Conservation (phyloP, 2,113 vertebrate genomes). For the Eidolon helvum region DNA sequence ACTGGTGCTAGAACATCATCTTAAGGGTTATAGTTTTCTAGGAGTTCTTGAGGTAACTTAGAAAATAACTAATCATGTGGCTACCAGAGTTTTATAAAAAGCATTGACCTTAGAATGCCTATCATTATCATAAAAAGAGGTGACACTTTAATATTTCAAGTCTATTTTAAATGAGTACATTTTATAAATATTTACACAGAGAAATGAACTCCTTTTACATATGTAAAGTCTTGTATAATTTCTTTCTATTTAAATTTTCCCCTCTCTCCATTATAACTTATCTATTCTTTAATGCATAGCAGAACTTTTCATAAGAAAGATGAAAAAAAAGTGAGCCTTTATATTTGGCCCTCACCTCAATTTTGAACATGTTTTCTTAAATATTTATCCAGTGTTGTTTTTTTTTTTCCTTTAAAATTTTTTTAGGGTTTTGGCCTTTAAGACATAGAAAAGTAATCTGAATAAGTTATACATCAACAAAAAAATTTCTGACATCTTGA, state of each 20-base stretch:
- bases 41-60: not conserved
- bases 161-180: not conserved
- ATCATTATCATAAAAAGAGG: not conserved
- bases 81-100: not conserved
- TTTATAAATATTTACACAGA: not conserved
- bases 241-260: not conserved
- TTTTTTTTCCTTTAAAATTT: not conserved
- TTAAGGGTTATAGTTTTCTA: not conserved
- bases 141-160: fast-evolving
- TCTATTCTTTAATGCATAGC: not conserved
- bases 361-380: not conserved
- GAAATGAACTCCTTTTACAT: not conserved
- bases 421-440: not conserved
- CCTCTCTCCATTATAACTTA: not conserved
- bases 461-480: not conserved
- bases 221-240: not conserved
- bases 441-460: not conserved
- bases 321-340: too few relatives aligned
- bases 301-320: not conserved
- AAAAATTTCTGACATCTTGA: not conserved
- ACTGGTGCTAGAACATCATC: not conserved
- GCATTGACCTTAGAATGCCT: not conserved
- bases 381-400: not conserved
- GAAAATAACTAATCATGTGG: not conserved
- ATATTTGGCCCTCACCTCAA: not conserved